phyloP scores from a whole-genome alignment of 2,797 vertebrate species.

The Chelmon rostratus region DNA sequence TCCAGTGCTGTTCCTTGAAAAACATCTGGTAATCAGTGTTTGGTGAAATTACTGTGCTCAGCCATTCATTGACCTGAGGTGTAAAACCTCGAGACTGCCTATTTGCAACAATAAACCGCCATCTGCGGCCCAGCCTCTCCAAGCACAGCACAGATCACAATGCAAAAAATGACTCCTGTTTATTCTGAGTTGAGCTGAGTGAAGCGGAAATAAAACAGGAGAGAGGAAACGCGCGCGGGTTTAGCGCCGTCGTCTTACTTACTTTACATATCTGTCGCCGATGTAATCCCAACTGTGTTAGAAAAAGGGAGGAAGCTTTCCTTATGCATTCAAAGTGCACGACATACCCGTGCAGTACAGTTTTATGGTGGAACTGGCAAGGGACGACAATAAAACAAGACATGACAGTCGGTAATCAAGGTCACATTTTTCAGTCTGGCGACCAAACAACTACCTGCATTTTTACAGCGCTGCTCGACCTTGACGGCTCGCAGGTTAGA shows the following conservation, averaged over 20 bases:
- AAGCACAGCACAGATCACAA: slow-evolving; percentile 78
- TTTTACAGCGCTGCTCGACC: slow-evolving; percentile 82
- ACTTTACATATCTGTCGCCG: slow-evolving; percentile 36
- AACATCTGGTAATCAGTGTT: slow-evolving; percentile 92
- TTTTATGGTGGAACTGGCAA: slow-evolving; percentile 67
- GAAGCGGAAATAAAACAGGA: slow-evolving; percentile 60
- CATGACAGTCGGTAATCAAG: slow-evolving; percentile 85
- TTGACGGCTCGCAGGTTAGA: slow-evolving; percentile 80
- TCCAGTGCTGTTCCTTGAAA: slow-evolving; percentile 86
- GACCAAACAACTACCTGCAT: slow-evolving; percentile 83
- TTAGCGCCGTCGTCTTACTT: slow-evolving; percentile 33
- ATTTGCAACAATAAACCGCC: slow-evolving; percentile 90
- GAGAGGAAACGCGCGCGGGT: slow-evolving; percentile 29
- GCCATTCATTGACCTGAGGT: slow-evolving; percentile 89
- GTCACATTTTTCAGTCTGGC: slow-evolving; percentile 85
- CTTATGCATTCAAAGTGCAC: slow-evolving; percentile 40
- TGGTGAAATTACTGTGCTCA: slow-evolving; percentile 89
- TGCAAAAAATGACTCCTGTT: slow-evolving; percentile 77
- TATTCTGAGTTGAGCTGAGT: slow-evolving; percentile 66
- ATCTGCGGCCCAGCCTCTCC: slow-evolving; percentile 87
- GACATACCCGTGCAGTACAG: slow-evolving; percentile 40
- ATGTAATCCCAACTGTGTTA: slow-evolving; percentile 24
- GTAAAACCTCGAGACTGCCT: slow-evolving; percentile 89
- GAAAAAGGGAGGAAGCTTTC: slow-evolving; percentile 21
- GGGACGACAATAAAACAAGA: slow-evolving; percentile 81